Base-by-base conservation (phyloP, 1,140 invertebrate genomes). In the Aphelinus certus region DNA sequence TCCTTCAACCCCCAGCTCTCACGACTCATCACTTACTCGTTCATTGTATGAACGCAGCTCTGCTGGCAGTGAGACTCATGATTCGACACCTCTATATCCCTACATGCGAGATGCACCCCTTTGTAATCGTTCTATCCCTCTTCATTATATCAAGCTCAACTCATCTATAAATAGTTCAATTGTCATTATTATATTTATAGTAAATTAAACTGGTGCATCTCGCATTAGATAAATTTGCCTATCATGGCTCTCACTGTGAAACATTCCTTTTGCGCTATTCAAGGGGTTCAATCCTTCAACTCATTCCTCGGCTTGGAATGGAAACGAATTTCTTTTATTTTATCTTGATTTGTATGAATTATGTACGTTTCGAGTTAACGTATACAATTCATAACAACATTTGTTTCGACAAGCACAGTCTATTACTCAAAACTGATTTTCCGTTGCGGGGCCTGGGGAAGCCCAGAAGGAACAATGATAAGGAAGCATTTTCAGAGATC, bases 341-440 rank as follows among this genome's bases (percentile, higher is more conserved):
- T 69, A 47, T 49, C 48, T 51, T 68, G 2, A 49, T 43, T 61
- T 57, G 46, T 9, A 6, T 26, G 58, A 65, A 26, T 65, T 75
- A 10, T 58, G 42, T 75, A 47, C 42, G 62, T 71, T 7, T 62
- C 56, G 56, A 7, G 46, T 10, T 43, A 9, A 65, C 47, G 7
- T 42, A 73, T 26, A 10, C 26, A 66, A 65, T 57, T 73, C 66
- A 57, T 42, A 48, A 62, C 42, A 49, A 47, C 45, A 47, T 65
- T 57, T 3, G 64, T 10, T 63, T 63, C 6, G 55, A 64, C 7
- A 62, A n/a, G 53, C 48, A 46, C 26, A 26, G 26, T 26, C 26
- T 26, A 26, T 47, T 53, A 64, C 48, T 62, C 53, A 51, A 67
- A 76, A 71, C 65, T 53, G n/a, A 64, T 71, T 76, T 76, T 67